phyloP scores from a whole-genome alignment of 2,113 vertebrate species.

The Corythaixoides concolor region DNA sequence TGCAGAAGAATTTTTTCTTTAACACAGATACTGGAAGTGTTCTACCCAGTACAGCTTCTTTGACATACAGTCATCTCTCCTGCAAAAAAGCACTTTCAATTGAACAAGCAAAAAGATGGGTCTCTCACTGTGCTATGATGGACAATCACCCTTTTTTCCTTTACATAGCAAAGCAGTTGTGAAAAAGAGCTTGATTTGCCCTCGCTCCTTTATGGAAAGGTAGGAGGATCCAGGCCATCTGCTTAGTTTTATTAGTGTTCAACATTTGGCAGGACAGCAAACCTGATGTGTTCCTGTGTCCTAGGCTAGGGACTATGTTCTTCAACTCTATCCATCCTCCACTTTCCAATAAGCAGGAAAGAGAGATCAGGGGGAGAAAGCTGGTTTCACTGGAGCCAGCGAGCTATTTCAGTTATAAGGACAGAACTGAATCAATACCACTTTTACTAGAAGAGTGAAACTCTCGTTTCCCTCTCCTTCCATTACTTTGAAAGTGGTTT shows the following conservation, averaged over 20 bases:
- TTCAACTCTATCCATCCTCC: neutral
- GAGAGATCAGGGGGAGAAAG: neutral
- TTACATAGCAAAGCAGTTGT: neutral
- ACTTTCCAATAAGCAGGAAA: neutral
- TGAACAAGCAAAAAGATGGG: neutral
- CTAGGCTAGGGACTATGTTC: neutral
- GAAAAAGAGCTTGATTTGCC: neutral
- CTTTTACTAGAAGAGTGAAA: neutral
- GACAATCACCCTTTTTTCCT: neutral
- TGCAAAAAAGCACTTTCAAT: neutral
- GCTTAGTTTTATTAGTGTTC: neutral
- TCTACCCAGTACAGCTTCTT: neutral
- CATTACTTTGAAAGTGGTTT: slow-evolving; percentile 7
- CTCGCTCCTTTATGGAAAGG: neutral
- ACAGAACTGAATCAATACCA: neutral
- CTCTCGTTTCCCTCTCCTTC: neutral
- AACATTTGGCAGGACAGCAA: neutral
- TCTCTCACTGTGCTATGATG: neutral
- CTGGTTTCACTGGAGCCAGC: neutral
- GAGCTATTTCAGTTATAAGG: neutral
- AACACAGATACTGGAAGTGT: neutral
- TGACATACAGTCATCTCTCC: neutral
- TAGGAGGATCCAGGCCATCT: neutral
- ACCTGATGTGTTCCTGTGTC: neutral
- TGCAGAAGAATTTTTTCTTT: neutral